Base-by-base conservation (phyloP, 1,140 invertebrate genomes). In the Drosophila tristis region DNA sequence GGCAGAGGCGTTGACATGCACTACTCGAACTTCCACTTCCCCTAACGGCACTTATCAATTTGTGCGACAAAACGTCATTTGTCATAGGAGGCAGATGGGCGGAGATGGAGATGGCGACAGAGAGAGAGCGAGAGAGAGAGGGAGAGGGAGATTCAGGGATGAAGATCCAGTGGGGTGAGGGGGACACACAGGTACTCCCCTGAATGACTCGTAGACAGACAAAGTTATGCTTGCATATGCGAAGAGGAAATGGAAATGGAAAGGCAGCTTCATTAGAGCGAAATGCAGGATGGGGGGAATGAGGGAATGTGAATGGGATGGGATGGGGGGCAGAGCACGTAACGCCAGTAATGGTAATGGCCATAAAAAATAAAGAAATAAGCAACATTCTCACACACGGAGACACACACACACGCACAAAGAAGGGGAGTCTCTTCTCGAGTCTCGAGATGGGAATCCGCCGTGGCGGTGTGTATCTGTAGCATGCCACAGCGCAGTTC, bases 41-140 rank as follows among this genome's bases (percentile, higher is more conserved):
- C 45, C 70, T 48, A 74, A 85, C 82, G 81, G 81, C 75, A 87
- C 82, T 81, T 87, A 85, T 85, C 78, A 85, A 85, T 85, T 85
- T 80, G 68, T 81, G 76, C 67, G 68, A 63, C 71, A 72, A 85
- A 74, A 71, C 61, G 82, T 66, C 81, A 85, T 85, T 80, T 86
- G 74, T 81, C 81, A 80, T 65, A 59, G 73, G 39, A 54, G 64
- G 64, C 67, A 67, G 64, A 42, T 1, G 20, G 61, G 15, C 51
- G 43, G 6, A 43, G 35, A 43, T 42, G 13, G 39, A 48, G 9
- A 35, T 9, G 0, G 8, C 7, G 31, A 23, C 1, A 23, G 23
- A 16, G 16, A 16, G 16, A 16, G n/a, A n/a, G n/a, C n/a, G 23
- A 2, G 23, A 23, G 5, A 29, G 8, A 9, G 31, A 35, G 3